Base-by-base conservation (phyloP, 2,113 vertebrate species). In the Puffinus mauretanicus region DNA sequence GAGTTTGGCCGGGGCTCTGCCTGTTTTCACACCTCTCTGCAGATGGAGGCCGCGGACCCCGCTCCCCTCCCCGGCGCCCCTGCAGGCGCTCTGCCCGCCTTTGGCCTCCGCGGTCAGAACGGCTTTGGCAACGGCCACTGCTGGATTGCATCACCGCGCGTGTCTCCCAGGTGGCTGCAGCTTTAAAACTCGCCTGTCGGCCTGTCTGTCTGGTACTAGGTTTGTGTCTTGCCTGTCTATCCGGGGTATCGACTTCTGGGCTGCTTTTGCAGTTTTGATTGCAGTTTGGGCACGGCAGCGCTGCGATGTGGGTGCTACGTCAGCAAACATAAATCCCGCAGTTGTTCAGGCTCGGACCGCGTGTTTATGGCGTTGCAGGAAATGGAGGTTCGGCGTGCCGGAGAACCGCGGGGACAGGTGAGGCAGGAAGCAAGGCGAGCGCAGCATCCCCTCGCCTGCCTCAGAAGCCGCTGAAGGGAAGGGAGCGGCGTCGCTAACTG, bases 111-210 rank as follows among this genome's bases (percentile, higher is more conserved):
- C 82, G 47, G 71, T 96, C 92, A 67, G 69, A 94, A 65, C 2
- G 34, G 22, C 94, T 96, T 84, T 91, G 95, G 94, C 96, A 94
- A 49, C 86, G 79, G 90, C 86, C 60, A 13, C 83, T 94, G 82
- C 92, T 91, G 90, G 69, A 92, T 96, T 96, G 90, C 95, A 73
- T 97, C 94, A 84, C 80, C 9, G 5, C 22, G 70, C 25, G 0
- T 19, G 70, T 67, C 86, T 92, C 77, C 83, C 92, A 89, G 93
- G 96, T 97, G 97, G 88, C 90, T 95, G 88, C 95, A 92, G 92
- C 94, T 90, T 94, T 95, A 84, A 60, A 91, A 79, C 80, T 82
- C 3, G 2, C 73, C 73, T 79, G 12, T 93, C 91, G 24, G 79
- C 76, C 82, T 61, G 21, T 54, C 91, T 85, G 9, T 92, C 90